Evolutionary conservation across 2,888 invertebrate species (phyloP), one percentile per base, ranked within the genome.

Genomic region (Sphaerophoria taeniata): DNA sequence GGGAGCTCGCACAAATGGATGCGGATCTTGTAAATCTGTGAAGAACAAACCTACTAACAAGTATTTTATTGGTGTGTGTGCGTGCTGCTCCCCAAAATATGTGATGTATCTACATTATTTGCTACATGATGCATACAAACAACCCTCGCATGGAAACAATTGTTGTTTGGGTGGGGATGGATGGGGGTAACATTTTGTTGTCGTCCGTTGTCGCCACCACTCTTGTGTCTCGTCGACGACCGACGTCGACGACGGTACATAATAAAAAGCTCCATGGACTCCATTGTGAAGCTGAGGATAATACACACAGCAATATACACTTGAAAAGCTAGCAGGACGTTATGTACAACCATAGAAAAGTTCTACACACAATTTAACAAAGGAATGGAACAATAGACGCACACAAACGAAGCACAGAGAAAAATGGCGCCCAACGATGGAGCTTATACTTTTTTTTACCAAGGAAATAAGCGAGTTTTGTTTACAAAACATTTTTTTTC

Each of bases 1-100:
- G 71, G 24, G 49, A n/a, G 45, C 34, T 39, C 56, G 24, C 45
- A 36, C 11, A 51, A 58, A 58, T 69, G 72, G 47, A 49, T 71
- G 77, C 74, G 67, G 74, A 86, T 86, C 86, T 86, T 86, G 81
- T 86, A 86, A 86, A 86, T 86, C 86, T 86, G 86, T 78, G 82
- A 86, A 81, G 77, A 82, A 86, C 81, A 81, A 82, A 82, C 81
- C 86, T 77, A 82, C 86, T 77, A 86, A 86, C 86, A 86, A 86
- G 86, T 78, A 47, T 81, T 85, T 85, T 81, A 85, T 85, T 85
- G 31, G 69, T 76, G 76, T 85, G 70, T 76, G 76, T 60, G 76
- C 24, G 24, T 24, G 24, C 24, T 81, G 70, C 47, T 58, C 73
- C 61, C 39, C 55, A 67, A 39, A 61, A 63, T 71, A 65, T 58